A percentile compares a stretch with the other conserved stretches of the same genome.
These are phyloP conservation scores for Crepidodera aurea DNA, from an alignment of 2,888 invertebrate species.

Conservation along the genomic window DNA sequence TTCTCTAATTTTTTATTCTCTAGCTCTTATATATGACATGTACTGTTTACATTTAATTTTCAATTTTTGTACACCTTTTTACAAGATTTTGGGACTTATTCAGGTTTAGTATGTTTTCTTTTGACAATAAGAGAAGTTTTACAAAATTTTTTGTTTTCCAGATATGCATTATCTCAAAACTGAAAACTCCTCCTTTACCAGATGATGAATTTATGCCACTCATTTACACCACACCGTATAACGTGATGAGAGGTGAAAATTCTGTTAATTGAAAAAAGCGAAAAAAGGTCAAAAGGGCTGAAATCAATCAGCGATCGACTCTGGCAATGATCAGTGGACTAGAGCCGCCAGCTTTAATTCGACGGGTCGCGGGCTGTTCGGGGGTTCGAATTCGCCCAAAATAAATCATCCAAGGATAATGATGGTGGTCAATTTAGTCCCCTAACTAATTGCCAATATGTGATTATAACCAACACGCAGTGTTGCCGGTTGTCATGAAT, in stretches of 20 bases:
- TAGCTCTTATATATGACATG: no score
- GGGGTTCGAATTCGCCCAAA: conserved; percentile 59
- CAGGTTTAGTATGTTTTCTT: no score
- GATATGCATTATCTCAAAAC: no score
- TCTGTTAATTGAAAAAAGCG: conserved; percentile 20
- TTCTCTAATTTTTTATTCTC: no score
- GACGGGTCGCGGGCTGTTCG: conserved; percentile 38
- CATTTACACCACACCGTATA: background rate
- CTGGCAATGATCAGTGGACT: conserved; percentile 2
- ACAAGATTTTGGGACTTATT: no score
- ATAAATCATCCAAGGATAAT: conserved; percentile 63
- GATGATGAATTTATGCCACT: no score
- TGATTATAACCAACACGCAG: conserved; percentile 61
- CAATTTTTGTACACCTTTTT: no score
- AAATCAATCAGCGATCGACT: conserved; percentile 22
- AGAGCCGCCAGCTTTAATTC: conserved; percentile 51
- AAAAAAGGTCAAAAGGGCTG: conserved; percentile 16
- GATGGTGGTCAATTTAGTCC: conserved; percentile 62
- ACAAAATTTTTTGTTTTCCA: no score
- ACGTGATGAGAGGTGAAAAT: conserved; percentile 12
- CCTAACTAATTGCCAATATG: conserved; percentile 63
- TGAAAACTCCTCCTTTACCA: no score
- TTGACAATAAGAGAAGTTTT: no score
- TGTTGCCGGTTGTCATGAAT: conserved; percentile 55
- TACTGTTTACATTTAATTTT: no score